Conservation (phyloP, 2,888 invertebrate genomes). For the Ennomos erosarius region DNA sequence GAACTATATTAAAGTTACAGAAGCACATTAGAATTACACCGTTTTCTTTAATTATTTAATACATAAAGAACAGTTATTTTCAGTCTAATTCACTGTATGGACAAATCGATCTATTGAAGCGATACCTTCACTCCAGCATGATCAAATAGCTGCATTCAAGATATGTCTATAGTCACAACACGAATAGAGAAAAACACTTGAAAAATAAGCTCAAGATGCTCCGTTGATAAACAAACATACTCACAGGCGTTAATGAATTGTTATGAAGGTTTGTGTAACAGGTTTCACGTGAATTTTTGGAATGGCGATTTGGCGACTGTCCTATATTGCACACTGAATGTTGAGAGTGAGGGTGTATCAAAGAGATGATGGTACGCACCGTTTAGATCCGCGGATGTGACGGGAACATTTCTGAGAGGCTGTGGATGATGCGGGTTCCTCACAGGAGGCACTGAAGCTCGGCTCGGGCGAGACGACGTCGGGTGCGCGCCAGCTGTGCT, state of each 20-base stretch:
- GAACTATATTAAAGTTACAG: conserved; percentile 1
- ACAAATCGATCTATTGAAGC: conserved; percentile 1
- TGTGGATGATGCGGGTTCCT: conserved; percentile 63
- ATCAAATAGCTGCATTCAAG: too few species aligned
- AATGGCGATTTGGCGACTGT: conserved; percentile 62
- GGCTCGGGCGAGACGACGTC: conserved; percentile 56
- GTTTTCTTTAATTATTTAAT: neutral
- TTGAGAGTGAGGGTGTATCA: neutral
- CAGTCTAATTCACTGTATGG: too few species aligned
- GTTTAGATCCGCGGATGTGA: conserved; percentile 68
- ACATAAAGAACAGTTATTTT: neutral
- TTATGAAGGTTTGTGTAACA: conserved; percentile 67
- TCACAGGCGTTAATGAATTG: conserved; percentile 55
- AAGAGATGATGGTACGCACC: conserved; percentile 60
- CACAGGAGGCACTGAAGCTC: conserved; percentile 64
- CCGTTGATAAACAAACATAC: conserved; percentile 66
- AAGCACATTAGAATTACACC: neutral
- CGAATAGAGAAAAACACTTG: conserved; percentile 10
- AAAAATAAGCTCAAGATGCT: conserved; percentile 12
- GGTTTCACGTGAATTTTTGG: conserved; percentile 59
- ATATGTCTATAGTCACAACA: neutral
- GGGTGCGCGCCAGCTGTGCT: conserved; percentile 72
- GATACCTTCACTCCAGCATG: too few species aligned
- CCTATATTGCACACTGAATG: neutral
- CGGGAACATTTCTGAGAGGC: conserved; percentile 67